Conservation (phyloP, 1,140 invertebrate genomes). For the Manduca sexta region DNA sequence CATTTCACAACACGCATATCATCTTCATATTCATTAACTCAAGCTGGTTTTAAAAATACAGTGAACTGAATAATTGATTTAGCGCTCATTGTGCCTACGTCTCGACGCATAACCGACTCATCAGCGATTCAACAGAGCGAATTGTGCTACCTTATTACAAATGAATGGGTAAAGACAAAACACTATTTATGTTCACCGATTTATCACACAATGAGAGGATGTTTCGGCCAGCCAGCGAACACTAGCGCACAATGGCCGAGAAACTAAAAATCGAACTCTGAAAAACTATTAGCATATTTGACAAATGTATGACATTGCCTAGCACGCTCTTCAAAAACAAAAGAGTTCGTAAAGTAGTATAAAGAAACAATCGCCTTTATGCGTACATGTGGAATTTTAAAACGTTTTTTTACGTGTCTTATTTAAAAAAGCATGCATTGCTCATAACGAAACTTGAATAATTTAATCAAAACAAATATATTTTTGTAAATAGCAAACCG, state of each 20-base stretch:
- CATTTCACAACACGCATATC: neutral
- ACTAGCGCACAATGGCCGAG: conserved; percentile 42
- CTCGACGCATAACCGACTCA: conserved; percentile 40
- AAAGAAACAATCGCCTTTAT: conserved; percentile 69
- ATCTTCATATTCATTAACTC: conserved; percentile 8
- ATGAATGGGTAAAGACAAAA: conserved; percentile 64
- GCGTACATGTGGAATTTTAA: conserved; percentile 30
- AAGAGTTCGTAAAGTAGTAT: conserved; percentile 40
- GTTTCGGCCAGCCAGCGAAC: conserved; percentile 50
- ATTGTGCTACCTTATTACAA: conserved; percentile 72
- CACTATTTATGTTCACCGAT: conserved; percentile 69
- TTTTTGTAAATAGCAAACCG: too few species aligned
- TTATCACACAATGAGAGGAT: conserved; percentile 66
- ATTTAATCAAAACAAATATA: too few species aligned
- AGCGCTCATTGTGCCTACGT: conserved; percentile 43
- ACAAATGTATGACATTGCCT: conserved; percentile 28
- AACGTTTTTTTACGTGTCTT: too few species aligned
- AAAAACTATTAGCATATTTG: conserved; percentile 45
- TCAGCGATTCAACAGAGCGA: conserved; percentile 65
- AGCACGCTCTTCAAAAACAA: conserved; percentile 42
- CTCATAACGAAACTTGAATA: too few species aligned
- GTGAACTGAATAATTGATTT: conserved; percentile 48
- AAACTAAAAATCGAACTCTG: conserved; percentile 59
- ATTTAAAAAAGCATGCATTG: too few species aligned
- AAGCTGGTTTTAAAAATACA: conserved; percentile 27